Evolutionary conservation across 2,797 vertebrate species (phyloP), one percentile per base, ranked within the genome.

Genomic region (Enteromius argenteus): DNA sequence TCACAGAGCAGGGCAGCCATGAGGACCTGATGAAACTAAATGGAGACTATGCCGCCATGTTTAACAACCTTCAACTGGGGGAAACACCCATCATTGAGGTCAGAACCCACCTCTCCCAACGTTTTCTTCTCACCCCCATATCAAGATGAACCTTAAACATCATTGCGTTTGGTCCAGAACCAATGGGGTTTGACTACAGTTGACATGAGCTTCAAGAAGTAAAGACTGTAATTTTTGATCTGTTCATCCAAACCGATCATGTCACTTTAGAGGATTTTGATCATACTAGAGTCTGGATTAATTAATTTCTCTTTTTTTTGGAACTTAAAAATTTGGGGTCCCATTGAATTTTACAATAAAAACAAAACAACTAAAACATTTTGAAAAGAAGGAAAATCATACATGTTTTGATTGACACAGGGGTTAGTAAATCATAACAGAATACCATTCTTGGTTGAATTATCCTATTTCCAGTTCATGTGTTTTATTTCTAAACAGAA

Each of bases 31-130:
- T 98, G 95, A 96, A 96, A 81, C 91, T 97, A 80, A 97, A 96
- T 60, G 95, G 96, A 1, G 97, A 98, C 85, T 98, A 98, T 37
- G 96, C 97, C 11, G 91, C 96, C 87, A 97, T 97, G 92, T 98
- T 98, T 90, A 98, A 98, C 90, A 97, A 93, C 90, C 93, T 98
- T 53, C 95, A 97, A 89, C 93, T 98, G 72, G 97, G 97, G 92
- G 97, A 98, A 86, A 93, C 96, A 0, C 96, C 95, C 0, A 94
- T 95, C 19, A 91, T 97, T 21, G 97, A 98, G 96, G 97, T 97
- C 92, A 89, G 30, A 32, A 8, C 49, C 17, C 42, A 2, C 9
- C 44, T 3, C 3, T 3, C 42, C 42, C 17, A 51, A 19, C 0
- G 7, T 19, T 53, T 23, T 58, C n/a, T 23, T 23, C 21, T 58